Base-by-base conservation (phyloP, 1,140 invertebrate species). In the Grapholita molesta region DNA sequence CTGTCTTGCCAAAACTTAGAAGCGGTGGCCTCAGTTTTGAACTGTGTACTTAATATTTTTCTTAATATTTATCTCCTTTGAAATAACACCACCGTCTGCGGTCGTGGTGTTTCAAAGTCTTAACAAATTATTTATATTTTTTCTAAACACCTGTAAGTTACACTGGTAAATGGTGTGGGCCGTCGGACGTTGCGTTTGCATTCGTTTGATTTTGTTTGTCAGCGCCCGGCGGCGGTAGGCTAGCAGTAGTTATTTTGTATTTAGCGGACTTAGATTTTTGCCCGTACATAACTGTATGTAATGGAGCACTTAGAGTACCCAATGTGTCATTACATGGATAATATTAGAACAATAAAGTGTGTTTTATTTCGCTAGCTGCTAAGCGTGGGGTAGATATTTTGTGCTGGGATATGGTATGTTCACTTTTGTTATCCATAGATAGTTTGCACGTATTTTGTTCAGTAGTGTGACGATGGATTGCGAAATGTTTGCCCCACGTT, bases 301-400 rank as follows among this genome's bases (percentile, higher is more conserved):
- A 80, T 82, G 77, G 78, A 83, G 85, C 86, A 88, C 87, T 73
- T 86, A 84, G 77, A 70, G 75, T 88, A 84, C 78, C 78, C 81
- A 67, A 85, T 88, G 86, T 89, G 83, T 88, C 85, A 91, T 90
- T 89, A 91, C 87, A 91, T 89, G 77, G 79, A 85, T 88, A 90
- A 84, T 84, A 86, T 86, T 89, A 91, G 87, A 88, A 88, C 75
- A 82, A 78, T 76, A 78, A 76, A 82, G 83, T 88, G 86, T 91
- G 89, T 89, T 89, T 91, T 89, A 91, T 91, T 91, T 91, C 83
- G 78, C 77, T 66, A 77, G 76, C 70, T 72, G 67, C 52, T 65
- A 69, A 68, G 73, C 69, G 75, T 72, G 78, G 80, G 79, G 72
- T 77, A 74, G 78, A 75, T 70, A 70, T 72, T 77, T 77, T 76